phyloP scores from a whole-genome alignment of 1,140 invertebrate species.

The Bilobella aurantiaca region DNA sequence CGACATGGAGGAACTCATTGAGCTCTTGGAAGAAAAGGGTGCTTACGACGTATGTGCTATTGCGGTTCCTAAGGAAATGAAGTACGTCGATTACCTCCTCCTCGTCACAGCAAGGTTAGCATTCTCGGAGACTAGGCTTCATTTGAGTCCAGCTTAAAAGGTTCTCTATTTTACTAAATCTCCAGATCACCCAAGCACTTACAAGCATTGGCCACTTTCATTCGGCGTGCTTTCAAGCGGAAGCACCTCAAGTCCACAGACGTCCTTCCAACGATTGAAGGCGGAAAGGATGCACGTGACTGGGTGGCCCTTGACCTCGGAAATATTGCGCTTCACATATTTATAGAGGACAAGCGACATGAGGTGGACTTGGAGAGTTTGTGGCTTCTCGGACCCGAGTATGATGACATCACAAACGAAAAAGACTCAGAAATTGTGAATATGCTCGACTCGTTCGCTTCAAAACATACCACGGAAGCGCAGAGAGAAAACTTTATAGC shows the following conservation, averaged over 20 bases:
- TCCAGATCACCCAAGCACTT: conserved; percentile 54
- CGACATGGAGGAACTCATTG: conserved; percentile 74
- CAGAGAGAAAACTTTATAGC: too few relatives aligned
- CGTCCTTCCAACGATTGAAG: conserved; percentile 62
- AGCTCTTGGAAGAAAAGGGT: conserved; percentile 63
- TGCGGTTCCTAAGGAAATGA: conserved; percentile 56
- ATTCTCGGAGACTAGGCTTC: too few relatives aligned
- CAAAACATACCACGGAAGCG: too few relatives aligned
- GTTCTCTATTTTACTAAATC: background rate
- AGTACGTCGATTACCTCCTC: conserved; percentile 74
- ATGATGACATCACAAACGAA: conserved; percentile 56
- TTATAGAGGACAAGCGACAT: conserved; percentile 55
- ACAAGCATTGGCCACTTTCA: conserved; percentile 59
- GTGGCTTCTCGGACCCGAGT: conserved; percentile 73
- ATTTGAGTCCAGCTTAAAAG: background rate
- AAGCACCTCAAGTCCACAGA: conserved; percentile 54
- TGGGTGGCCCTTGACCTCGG: conserved; percentile 88
- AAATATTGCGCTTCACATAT: conserved; percentile 85
- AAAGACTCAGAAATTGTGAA: conserved; percentile 26
- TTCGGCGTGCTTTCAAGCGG: conserved; percentile 66
- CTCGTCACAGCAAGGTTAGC: conserved; percentile 56
- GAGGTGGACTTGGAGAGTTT: conserved; percentile 79
- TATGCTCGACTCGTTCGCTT: background rate
- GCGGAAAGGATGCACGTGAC: conserved; percentile 52
- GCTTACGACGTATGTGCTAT: conserved; percentile 70